Evolutionary conservation across 2,113 vertebrate genomes (phyloP), one percentile per base, ranked within the genome.

Genomic region (Poecile atricapillus): DNA sequence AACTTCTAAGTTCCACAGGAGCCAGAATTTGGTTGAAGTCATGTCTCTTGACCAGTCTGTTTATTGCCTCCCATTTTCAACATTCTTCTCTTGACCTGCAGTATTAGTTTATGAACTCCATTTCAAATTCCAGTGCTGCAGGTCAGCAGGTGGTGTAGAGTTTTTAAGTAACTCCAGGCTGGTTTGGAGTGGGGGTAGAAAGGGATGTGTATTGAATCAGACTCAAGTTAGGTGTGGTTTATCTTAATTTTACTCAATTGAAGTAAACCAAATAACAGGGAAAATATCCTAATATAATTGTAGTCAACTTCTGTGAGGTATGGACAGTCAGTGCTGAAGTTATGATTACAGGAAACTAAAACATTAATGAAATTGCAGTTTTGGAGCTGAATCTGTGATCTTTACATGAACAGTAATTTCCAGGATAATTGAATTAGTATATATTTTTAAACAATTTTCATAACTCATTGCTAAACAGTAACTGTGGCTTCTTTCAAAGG

Each of bases 31-130:
- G 89, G 88, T 87, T 74, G 75, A 95, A 97, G 74, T 87, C 13
- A 11, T 35, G 35, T 94, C 74, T 96, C 78, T 94, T 89, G 58
- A 71, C 46, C 1, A 5, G 3, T 93, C 92, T 97, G 87, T 97
- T 97, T 97, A 92, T 90, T 95, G 84, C 74, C 89, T 96, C 89
- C 83, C 94, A 69, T 97, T 97, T 97, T 93, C 87, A 95, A 73
- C 94, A 97, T 97, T 96, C 92, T 97, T 95, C 59, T 85, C 89
- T 78, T 97, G 91, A 95, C 95, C 94, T 95, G 67, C 63, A 91
- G 14, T 93, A 88, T 85, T 97, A 88, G 87, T 97, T 95, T 94
- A 39, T 96, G 91, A 97, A 82, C 93, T 80, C 69, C 68, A 65
- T 93, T 93, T 35, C 78, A 90, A 95, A 97, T 97, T 97, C 97